Evolutionary conservation across 2,113 vertebrate genomes (phyloP).

Genomic region (Meriones unguiculatus): DNA sequence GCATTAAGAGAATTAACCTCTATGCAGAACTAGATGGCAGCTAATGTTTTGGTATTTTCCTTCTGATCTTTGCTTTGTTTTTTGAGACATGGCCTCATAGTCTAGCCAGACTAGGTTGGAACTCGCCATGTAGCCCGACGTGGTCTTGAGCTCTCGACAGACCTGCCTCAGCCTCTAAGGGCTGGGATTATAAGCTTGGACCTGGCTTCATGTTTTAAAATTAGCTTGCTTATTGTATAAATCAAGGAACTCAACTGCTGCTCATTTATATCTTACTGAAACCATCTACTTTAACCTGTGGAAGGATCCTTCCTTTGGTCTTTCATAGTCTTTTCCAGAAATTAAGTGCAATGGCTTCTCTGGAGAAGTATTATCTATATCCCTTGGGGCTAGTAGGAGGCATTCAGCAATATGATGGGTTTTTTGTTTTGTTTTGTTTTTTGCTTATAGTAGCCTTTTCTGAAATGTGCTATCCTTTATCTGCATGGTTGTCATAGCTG

Average conservation of each 20-base stretch:
- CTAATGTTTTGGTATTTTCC: constrained; percentile 49
- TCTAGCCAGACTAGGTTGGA: not conserved
- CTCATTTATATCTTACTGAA: not conserved
- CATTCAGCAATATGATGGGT: not conserved
- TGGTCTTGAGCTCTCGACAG: not conserved
- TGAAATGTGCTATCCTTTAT: not conserved
- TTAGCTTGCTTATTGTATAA: constrained; percentile 13
- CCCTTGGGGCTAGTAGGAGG: not conserved
- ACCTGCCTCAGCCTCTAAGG: not conserved
- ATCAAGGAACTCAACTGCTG: constrained; percentile 12
- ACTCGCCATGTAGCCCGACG: no score
- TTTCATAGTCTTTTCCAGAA: constrained; percentile 33
- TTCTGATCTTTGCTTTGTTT: not conserved
- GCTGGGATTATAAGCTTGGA: not conserved
- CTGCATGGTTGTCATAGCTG: not conserved
- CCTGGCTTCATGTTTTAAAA: not conserved
- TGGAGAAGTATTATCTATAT: constrained; percentile 9
- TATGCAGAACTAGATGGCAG: not conserved
- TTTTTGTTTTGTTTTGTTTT: not conserved
- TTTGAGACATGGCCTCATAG: not conserved
- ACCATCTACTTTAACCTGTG: not conserved
- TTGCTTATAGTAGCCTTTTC: not conserved
- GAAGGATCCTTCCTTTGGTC: not conserved
- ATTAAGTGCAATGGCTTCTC: constrained; percentile 4
- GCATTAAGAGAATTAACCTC: constrained; percentile 2